Base-by-base conservation (phyloP, 2,797 vertebrate species). In the Sebastes ruberrimus region DNA sequence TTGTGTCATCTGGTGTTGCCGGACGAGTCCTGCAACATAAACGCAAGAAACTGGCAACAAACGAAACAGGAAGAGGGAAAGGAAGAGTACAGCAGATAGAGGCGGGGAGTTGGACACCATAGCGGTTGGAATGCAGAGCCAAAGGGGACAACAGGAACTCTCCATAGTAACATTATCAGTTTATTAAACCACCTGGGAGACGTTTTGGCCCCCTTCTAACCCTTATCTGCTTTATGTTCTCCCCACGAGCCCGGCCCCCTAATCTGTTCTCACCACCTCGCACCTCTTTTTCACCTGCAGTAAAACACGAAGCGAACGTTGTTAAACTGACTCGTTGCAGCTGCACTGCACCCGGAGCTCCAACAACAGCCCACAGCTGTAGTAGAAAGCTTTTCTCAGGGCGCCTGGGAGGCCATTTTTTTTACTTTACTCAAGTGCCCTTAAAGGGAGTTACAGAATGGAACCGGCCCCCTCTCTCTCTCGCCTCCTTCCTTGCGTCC, bases 271-370 rank as follows among this genome's bases (percentile, higher is more conserved):
- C 80, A 81, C 53, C 67, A 18, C 75, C 60, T 78, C 11, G 10
- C 60, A 74, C 74, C 56, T 60, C 33, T 35, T 38, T 74, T n/a
- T 38, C 35, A 78, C 35, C 33, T 67, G 42, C 64, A 86, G 28
- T 60, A 56, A 82, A 88, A 78, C 71, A 60, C 61, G 30, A 80
- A 73, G 63, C 66, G 42, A 77, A 52, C 20, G 7, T 33, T 67
- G 74, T 87, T 76, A 74, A 84, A 79, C 11, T 18, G 76, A 86
- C 66, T 56, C 14, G 2, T 8, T 59, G 59, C 86, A 90, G 90
- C 87, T 88, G 88, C 42, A 18, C 22, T 33, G 64, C 27, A 60
- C 49, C 18, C 38, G 33, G n/a, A 23, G 35, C 67, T 61, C n/a
- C 4, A 25, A 38, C 7, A 71, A 64, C 35, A 59, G 53, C 69